phyloP scores from a whole-genome alignment of 2,113 vertebrate genomes.

The Hemiscyllium ocellatum region DNA sequence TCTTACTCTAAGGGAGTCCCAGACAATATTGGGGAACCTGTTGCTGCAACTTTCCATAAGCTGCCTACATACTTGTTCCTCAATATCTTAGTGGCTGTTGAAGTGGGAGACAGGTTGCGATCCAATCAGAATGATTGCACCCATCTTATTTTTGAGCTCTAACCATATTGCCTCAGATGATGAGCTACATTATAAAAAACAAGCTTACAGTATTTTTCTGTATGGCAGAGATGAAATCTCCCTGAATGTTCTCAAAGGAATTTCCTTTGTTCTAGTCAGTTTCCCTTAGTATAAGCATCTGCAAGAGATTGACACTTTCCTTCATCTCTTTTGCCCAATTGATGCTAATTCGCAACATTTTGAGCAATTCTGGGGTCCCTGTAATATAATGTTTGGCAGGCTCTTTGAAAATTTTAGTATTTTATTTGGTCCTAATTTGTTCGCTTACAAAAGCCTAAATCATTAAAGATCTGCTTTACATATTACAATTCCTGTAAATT shows the following conservation, averaged over 20 bases:
- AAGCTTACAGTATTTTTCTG: neutral
- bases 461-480: neutral
- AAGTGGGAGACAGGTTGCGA: too few relatives aligned
- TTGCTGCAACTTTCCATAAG: too few relatives aligned
- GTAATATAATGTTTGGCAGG: neutral
- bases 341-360: neutral
- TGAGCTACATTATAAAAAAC: neutral
- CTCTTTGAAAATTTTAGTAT: neutral
- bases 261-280: neutral
- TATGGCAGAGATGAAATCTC: neutral
- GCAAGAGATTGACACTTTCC: neutral
- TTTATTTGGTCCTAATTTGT: neutral
- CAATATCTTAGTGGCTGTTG: too few relatives aligned
- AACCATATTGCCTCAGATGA: too few relatives aligned
- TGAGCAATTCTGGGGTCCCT: neutral
- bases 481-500: neutral
- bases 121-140: too few relatives aligned
- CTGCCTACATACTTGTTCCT: too few relatives aligned
- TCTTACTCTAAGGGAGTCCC: too few relatives aligned
- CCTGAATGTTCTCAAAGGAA: neutral
- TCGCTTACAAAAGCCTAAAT: neutral
- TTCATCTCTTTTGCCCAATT: neutral
- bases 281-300: neutral
- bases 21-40: too few relatives aligned
- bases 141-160: too few relatives aligned